A percentile compares a stretch with the other conserved stretches of the same genome.
Conservation (phyloP, 2,113 vertebrate species). For the Taurulus bubalis region DNA sequence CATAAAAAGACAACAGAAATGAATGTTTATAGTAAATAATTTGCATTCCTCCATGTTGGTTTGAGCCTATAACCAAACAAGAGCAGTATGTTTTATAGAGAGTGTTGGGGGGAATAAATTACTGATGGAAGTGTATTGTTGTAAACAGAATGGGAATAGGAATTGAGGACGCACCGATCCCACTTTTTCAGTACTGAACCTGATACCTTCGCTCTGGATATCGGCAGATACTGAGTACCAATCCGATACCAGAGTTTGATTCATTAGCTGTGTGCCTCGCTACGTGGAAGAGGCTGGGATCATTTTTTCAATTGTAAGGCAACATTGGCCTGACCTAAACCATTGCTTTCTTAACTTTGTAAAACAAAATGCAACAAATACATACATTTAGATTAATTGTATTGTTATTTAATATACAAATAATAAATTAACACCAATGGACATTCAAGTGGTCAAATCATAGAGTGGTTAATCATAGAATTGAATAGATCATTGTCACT, state of each 20-base stretch:
- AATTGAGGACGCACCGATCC: neutral
- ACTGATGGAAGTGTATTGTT: neutral
- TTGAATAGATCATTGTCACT: neutral
- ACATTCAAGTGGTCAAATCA: neutral
- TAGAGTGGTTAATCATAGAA: neutral
- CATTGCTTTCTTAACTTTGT: no score
- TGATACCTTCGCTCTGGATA: neutral
- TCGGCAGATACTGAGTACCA: neutral
- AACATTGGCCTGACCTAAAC: no score
- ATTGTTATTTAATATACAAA: neutral
- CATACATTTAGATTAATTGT: neutral
- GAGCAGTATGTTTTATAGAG: conserved; percentile 10
- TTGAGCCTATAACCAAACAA: neutral
- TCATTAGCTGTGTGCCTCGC: no score
- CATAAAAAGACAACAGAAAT: conserved; percentile 57
- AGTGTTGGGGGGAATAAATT: conserved; percentile 1
- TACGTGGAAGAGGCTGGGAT: no score
- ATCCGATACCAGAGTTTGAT: no score
- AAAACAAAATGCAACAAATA: neutral
- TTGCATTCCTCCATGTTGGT: conserved; percentile 35
- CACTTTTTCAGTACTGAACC: neutral
- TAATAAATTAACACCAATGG: neutral
- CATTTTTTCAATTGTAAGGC: no score
- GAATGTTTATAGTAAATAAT: conserved; percentile 45
- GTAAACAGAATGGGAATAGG: conserved; percentile 3